These are phyloP conservation scores for Euschistus heros DNA, from an alignment of 1,140 invertebrate genomes.

Conservation along the genomic window DNA sequence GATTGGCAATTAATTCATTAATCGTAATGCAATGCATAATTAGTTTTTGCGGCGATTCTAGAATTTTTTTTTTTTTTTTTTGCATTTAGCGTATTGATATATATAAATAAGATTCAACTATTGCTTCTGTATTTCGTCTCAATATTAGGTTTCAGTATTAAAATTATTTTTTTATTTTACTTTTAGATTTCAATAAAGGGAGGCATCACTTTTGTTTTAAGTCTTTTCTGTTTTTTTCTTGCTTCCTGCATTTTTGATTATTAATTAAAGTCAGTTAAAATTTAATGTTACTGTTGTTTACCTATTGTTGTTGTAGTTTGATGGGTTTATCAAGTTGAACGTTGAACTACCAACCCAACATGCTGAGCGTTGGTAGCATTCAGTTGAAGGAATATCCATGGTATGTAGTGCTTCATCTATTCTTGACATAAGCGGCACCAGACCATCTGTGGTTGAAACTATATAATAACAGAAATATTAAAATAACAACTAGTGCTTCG, in stretches of 20 bases:
- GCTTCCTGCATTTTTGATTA: background rate
- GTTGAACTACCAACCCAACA: constrained; percentile 17
- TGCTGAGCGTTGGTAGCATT: constrained; percentile 17
- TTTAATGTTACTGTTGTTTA: background rate
- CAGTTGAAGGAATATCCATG: constrained; percentile 2
- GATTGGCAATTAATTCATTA: no score
- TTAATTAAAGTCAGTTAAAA: background rate
- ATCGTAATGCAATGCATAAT: no score
- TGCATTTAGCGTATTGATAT: no score
- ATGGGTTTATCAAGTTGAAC: background rate
- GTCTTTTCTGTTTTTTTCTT: background rate
- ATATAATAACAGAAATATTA: background rate
- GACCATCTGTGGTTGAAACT: constrained; percentile 9
- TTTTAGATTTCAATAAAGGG: background rate
- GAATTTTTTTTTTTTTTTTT: no score
- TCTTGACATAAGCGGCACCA: constrained; percentile 19
- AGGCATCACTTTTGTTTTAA: background rate
- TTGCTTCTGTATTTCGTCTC: no score
- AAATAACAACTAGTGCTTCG: background rate
- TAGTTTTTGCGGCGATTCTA: no score
- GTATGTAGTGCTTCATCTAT: constrained; percentile 18
- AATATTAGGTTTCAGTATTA: no score
- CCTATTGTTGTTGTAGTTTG: background rate
- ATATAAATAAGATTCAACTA: no score
- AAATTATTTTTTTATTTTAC: background rate